A percentile compares a stretch with the other conserved stretches of the same genome.
phyloP scores from a whole-genome alignment of 1,140 invertebrate species.

The Neodiprion lecontei region DNA sequence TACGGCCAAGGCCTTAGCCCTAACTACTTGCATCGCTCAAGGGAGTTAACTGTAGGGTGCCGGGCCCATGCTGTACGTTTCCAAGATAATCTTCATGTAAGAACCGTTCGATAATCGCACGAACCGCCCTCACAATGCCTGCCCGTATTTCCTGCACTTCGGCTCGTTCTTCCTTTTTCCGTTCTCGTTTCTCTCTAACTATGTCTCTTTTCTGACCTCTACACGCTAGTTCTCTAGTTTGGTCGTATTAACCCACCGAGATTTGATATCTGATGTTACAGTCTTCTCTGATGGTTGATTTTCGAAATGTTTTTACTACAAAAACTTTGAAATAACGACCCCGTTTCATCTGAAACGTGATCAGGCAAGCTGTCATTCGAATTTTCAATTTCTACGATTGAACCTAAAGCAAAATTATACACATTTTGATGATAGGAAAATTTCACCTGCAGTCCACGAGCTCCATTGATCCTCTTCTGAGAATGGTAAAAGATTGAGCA shows the following conservation, averaged over 20 bases:
- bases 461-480: constrained; percentile 53
- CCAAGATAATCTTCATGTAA: constrained; percentile 24
- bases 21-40: constrained; percentile 62
- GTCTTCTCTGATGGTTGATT: constrained; percentile 39
- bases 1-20: constrained; percentile 63
- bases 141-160: background rate
- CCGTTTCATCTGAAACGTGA: constrained; percentile 48
- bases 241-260: constrained; percentile 9
- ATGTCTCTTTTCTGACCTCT: constrained; percentile 16
- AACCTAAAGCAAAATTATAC: background rate
- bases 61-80: constrained; percentile 54
- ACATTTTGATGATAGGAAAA: constrained; percentile 2
- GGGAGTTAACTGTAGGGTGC: constrained; percentile 50
- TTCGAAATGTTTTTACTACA: constrained; percentile 40
- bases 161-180: background rate
- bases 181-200: constrained; percentile 22
- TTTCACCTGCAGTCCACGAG: constrained; percentile 49
- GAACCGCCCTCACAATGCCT: constrained; percentile 23
- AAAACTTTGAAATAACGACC: constrained; percentile 43
- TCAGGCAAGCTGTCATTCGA: background rate
- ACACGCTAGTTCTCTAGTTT: background rate
- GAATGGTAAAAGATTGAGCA: constrained; percentile 55
- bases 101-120: constrained; percentile 23
- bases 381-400: background rate
- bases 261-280: constrained; percentile 43